A percentile compares a stretch with the other conserved stretches of the same genome.
Evolutionary conservation across 1,140 invertebrate species (phyloP).

Genomic region (Nixonia krombeini): DNA sequence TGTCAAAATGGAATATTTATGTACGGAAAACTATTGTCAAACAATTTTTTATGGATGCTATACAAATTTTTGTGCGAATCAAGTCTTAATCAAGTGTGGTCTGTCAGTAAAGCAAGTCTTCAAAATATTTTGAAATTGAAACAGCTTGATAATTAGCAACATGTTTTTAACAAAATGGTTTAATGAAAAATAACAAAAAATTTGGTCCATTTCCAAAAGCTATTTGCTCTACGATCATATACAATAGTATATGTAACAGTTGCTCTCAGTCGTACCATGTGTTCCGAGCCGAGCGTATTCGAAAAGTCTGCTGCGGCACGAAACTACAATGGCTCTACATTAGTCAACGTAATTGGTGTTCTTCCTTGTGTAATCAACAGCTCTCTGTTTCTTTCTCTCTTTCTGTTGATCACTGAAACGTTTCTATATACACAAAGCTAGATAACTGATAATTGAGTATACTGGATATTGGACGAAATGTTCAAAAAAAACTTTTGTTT

Average conservation of each 20-base stretch:
- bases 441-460: slow-evolving; percentile 53
- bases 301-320: slow-evolving; percentile 33
- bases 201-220: slow-evolving; percentile 1
- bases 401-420: slow-evolving; percentile 66
- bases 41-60: no score
- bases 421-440: slow-evolving; percentile 68
- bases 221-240: slow-evolving; percentile 62
- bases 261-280: slow-evolving; percentile 65
- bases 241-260: slow-evolving; percentile 72
- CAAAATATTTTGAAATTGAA: slow-evolving; percentile 57
- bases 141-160: slow-evolving; percentile 60
- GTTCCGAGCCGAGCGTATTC: slow-evolving; percentile 34
- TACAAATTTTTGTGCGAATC: no score
- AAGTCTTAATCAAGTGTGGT: no score
- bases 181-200: not conserved
- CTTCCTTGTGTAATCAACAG: slow-evolving; percentile 69
- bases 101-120: no score
- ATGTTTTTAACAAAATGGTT: slow-evolving; percentile 57
- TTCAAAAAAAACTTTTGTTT: not conserved
- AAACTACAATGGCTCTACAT: slow-evolving; percentile 62
- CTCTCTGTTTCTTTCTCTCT: slow-evolving; percentile 20
- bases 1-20: no score
- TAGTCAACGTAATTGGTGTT: slow-evolving; percentile 73
- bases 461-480: not conserved
- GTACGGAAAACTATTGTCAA: no score